Evolutionary conservation across 2,888 invertebrate species (phyloP), one percentile per base, ranked within the genome.

Genomic region (Arrhopalites spinosus): DNA sequence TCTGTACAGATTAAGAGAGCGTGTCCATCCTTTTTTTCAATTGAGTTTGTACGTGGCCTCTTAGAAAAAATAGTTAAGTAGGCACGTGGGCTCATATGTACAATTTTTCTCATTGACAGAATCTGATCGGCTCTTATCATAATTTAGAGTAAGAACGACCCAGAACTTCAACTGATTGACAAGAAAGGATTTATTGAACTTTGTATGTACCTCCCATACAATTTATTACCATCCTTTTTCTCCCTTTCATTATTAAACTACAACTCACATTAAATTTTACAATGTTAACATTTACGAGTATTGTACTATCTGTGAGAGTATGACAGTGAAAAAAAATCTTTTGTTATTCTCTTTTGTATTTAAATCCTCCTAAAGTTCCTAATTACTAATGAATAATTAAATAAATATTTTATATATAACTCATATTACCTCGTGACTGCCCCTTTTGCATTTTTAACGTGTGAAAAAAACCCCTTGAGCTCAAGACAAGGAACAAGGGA

Each of bases 81-180:
- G n/a, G n/a, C 50, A n/a, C 17, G 17, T 69, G 29, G 17, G 29
- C 29, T 25, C 25, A 68, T 61, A 61, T 2, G 2, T 27, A 11
- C 11, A n/a, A 13, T 8, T 27, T 7, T 27, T 63, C 30, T 63
- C 63, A 29, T 29, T 63, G 17, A 25, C 29, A 29, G 17, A 29
- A 17, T 63, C 15, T 63, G 63, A 63, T 61, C 23, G 27, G 15
- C 63, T 63, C 50, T 50, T n/a, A 50, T 50, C n/a, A 36, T 36
- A 36, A 36, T 36, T 7, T 36, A 36, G 36, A 36, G n/a, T 63
- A 27, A 71, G 71, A 61, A 59, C 59, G 36, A 71, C 71, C 71
- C 71, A 71, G 71, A 71, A 71, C 71, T 59, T 71, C 43, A 43
- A 3, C 43, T 71, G 71, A 71, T 71, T 71, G 71, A 71, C 71